Conservation (phyloP, 2,797 vertebrate species). For the Lacerta bilineata region DNA sequence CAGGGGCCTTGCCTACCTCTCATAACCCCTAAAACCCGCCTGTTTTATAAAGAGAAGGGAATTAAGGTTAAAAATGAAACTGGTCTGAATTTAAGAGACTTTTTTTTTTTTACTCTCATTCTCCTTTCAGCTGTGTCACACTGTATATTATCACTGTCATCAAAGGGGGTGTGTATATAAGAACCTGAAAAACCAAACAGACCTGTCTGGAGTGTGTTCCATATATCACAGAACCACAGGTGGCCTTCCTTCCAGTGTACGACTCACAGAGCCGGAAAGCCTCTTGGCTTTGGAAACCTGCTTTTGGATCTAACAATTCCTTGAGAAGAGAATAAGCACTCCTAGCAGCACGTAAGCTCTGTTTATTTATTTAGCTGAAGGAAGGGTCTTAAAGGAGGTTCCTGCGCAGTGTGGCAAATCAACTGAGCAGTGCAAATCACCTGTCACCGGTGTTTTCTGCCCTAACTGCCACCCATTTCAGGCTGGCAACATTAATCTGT, state of each 20-base stretch:
- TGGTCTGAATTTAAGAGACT: constrained; percentile 56
- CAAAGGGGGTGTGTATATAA: constrained; percentile 74
- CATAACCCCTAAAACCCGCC: not conserved
- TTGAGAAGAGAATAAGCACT: constrained; percentile 45
- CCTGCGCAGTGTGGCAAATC: not conserved
- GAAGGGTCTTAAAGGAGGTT: constrained; percentile 41
- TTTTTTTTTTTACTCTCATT: constrained; percentile 24
- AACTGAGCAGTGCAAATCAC: not conserved
- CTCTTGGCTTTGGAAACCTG: constrained; percentile 60
- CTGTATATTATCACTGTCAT: constrained; percentile 72
- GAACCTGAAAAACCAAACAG: constrained; percentile 81
- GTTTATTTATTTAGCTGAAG: constrained; percentile 67
- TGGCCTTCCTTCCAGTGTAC: constrained; percentile 69
- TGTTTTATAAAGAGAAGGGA: not conserved
- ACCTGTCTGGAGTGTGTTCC: constrained; percentile 77
- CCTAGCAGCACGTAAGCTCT: constrained; percentile 72
- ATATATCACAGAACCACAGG: constrained; percentile 73
- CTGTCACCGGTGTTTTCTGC: not conserved
- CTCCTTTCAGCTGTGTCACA: constrained; percentile 55
- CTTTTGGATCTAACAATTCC: constrained; percentile 62
- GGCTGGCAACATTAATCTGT: constrained; percentile 24
- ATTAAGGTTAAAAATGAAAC: constrained; percentile 63
- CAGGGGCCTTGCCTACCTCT: not conserved
- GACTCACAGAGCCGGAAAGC: constrained; percentile 52
- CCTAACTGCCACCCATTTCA: not conserved